Percentiles rank a stretch among this genome's conserved stretches.
Conservation (phyloP, 2,888 invertebrate species). For the Aquatica leii region DNA sequence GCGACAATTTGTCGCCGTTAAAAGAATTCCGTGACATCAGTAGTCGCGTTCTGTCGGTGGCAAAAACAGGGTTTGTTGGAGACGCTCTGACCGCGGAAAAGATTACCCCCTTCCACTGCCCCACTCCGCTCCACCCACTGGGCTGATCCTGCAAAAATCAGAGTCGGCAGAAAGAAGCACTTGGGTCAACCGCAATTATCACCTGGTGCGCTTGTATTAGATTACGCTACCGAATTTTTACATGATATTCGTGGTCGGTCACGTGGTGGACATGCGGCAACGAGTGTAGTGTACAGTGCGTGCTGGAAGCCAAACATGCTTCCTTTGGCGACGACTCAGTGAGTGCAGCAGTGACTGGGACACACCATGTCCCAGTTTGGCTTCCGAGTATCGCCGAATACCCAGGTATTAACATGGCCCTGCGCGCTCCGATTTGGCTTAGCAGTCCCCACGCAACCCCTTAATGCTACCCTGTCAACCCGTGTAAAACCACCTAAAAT, state of each 20-base stretch:
- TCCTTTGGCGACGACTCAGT: constrained; percentile 59
- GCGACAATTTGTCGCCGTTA: constrained; percentile 63
- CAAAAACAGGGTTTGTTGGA: constrained; percentile 59
- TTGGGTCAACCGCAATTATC: constrained; percentile 63
- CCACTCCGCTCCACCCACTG: constrained; percentile 70
- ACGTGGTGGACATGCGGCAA: constrained; percentile 44
- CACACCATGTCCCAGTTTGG: constrained; percentile 75
- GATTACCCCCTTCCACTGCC: constrained; percentile 61
- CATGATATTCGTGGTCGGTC: constrained; percentile 39
- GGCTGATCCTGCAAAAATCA: constrained; percentile 64
- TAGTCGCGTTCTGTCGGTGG: constrained; percentile 61
- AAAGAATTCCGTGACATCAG: constrained; percentile 63
- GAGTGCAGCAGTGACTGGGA: constrained; percentile 61
- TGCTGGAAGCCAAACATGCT: constrained; percentile 57
- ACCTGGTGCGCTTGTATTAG: constrained; percentile 56
- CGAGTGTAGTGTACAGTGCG: constrained; percentile 45
- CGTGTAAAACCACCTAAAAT: constrained; percentile 14
- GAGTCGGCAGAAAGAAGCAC: constrained; percentile 66
- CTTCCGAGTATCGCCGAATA: constrained; percentile 71
- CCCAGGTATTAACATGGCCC: constrained; percentile 63
- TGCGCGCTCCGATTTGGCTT: constrained; percentile 31
- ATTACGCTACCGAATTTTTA: constrained; percentile 39
- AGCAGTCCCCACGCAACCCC: constrained; percentile 30
- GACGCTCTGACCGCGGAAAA: constrained; percentile 57
- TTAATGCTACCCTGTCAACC: constrained; percentile 18